These are phyloP conservation scores for Nebria ingens DNA, from an alignment of 1,140 invertebrate genomes.

Conservation along the genomic window DNA sequence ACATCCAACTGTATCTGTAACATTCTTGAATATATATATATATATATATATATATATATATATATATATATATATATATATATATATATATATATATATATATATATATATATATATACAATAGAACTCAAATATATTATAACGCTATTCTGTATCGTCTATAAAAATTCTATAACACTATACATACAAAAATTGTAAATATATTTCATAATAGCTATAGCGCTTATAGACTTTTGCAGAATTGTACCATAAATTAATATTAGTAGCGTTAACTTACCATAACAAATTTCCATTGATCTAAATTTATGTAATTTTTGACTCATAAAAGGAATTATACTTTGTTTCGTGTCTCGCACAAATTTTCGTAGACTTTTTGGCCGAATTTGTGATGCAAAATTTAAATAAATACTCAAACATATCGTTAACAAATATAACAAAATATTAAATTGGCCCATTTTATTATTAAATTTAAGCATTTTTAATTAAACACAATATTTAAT, in stretches of 20 bases:
- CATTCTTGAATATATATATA: too few species aligned
- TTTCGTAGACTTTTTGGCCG: neutral
- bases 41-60: too few species aligned
- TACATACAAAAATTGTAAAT: neutral
- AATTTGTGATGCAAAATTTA: neutral
- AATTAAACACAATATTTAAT: neutral
- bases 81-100: neutral
- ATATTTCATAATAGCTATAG: neutral
- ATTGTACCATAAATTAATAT: neutral
- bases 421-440: neutral
- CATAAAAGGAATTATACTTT: neutral
- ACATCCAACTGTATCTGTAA: slow-evolving; percentile 31
- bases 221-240: neutral
- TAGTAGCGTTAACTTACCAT: neutral
- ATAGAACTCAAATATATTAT: neutral
- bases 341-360: neutral
- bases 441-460: neutral
- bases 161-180: neutral
- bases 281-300: neutral
- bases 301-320: neutral
- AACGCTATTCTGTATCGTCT: neutral
- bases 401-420: neutral
- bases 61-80: too few species aligned
- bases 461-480: neutral
- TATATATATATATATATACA: too few species aligned